Evolutionary conservation across 2,797 vertebrate species (phyloP).

Genomic region (Telmatherina bonti): DNA sequence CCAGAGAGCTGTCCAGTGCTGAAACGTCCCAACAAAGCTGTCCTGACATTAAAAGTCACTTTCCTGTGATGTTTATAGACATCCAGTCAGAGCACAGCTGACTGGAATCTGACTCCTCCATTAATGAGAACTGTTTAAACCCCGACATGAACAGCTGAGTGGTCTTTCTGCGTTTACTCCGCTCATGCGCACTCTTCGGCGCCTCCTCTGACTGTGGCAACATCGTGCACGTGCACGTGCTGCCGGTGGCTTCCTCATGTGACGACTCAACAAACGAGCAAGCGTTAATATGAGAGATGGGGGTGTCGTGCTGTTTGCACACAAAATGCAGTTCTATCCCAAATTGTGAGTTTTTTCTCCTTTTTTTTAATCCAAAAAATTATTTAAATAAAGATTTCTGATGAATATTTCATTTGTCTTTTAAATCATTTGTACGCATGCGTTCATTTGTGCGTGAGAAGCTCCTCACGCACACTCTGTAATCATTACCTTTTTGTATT

Average conservation of each 20-base stretch:
- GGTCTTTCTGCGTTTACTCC: constrained; percentile 41
- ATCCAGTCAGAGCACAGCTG: not conserved
- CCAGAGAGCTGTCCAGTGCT: constrained; percentile 80
- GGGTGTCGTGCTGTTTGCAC: constrained; percentile 19
- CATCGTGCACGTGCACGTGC: constrained; percentile 71
- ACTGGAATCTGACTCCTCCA: not conserved
- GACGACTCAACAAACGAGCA: constrained; percentile 61
- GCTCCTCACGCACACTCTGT: not conserved
- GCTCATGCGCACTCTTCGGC: constrained; percentile 73
- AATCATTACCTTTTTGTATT: not conserved
- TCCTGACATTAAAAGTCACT: not conserved
- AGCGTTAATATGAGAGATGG: constrained; percentile 45
- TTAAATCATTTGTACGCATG: not conserved
- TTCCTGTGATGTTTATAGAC: not conserved
- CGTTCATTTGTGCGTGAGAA: not conserved
- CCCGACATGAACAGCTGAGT: constrained; percentile 25
- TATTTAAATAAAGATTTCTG: not conserved
- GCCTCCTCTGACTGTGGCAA: constrained; percentile 53
- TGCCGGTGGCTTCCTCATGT: constrained; percentile 67
- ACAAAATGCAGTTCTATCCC: not conserved
- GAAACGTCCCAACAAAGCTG: constrained; percentile 58
- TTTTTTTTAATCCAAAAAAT: not conserved
- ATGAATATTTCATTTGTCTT: not conserved
- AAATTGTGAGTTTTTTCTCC: not conserved
- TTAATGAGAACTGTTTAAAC: constrained; percentile 1